Percentiles rank a stretch among this genome's conserved stretches.
phyloP scores from a whole-genome alignment of 1,140 invertebrate species.

The Zaprionus capensis region DNA sequence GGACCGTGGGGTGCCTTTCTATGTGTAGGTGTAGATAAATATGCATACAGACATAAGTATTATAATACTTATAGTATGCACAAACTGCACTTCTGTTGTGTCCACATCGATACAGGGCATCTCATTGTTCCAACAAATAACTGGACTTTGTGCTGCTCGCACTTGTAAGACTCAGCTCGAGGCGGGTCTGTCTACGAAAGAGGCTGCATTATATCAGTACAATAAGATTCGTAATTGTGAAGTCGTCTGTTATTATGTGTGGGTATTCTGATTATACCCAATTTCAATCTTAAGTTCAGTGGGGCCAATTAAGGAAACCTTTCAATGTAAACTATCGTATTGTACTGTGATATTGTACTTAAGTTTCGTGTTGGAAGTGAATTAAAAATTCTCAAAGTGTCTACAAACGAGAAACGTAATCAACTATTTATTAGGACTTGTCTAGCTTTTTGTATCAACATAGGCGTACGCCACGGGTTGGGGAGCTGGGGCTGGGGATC shows the following conservation, averaged over 20 bases:
- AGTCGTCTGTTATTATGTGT: no score
- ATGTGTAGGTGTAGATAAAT: not conserved
- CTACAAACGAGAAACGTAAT: not conserved
- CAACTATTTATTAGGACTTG: not conserved
- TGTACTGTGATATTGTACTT: not conserved
- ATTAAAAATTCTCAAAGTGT: not conserved
- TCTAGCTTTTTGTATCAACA: not conserved
- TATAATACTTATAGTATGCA: not conserved
- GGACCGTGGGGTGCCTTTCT: constrained; percentile 12
- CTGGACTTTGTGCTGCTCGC: constrained; percentile 26
- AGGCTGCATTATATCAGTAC: not conserved
- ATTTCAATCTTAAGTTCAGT: not conserved
- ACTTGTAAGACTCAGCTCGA: not conserved
- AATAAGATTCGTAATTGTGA: not conserved
- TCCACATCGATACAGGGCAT: constrained; percentile 12
- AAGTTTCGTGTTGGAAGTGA: not conserved
- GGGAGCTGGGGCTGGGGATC: not conserved
- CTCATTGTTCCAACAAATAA: constrained; percentile 6
- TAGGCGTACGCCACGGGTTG: not conserved
- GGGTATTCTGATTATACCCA: not conserved
- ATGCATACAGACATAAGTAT: no score
- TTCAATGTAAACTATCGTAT: no score
- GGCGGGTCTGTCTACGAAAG: not conserved
- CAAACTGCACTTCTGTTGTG: constrained; percentile 5
- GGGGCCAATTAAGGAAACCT: no score